Evolutionary conservation across 2,113 vertebrate species (phyloP), one percentile per base, ranked within the genome.

Genomic region (Seriola dumerili): DNA sequence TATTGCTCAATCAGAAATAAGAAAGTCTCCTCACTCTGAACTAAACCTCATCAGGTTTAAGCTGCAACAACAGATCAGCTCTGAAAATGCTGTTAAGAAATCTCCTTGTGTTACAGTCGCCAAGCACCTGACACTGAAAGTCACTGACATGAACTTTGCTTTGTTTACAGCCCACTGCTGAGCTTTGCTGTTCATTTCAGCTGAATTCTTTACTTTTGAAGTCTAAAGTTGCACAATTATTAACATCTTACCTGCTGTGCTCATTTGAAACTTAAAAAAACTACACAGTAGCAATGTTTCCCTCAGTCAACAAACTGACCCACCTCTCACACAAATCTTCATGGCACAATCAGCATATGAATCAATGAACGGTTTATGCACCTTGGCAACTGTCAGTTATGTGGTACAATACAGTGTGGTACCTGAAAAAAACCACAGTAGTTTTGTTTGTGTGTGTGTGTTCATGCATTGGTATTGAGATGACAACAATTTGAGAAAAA

Each of bases 261-360:
- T 7, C 17, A 16, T 48, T 44, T 3, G 4, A 48, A 48, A 48
- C 17, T 4, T 1, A 48, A 48, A 48, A 48, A 6, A 7, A 48
- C 6, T 5, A 36, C 6, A 42, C 40, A 8, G 40, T 9, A 10
- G 8, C 11, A 11, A 3, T 32, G 16, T 57, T 57, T n/a, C 46
- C 25, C 38, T 12, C 36, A 32, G 14, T 42, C 5, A 21, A 54
- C 34, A 25, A 6, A 25, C 52, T 29, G 29, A 29, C 29, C 29
- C 29, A 29, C 29, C 29, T 29, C 29, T 29, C 29, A 29, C 29
- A 29, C 29, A 29, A 29, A 69, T 74, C 54, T 64, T 72, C 50
- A 57, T 16, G 13, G 25, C 40, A 38, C 75, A 64, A 83, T 85
- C 84, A 88, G 80, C 85, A 86, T 85, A 81, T 89, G 85, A 90